A percentile compares a stretch with the other conserved stretches of the same genome.
These are phyloP conservation scores for Tachuris rubrigastra DNA, from an alignment of 2,113 vertebrate species.

Conservation along the genomic window DNA sequence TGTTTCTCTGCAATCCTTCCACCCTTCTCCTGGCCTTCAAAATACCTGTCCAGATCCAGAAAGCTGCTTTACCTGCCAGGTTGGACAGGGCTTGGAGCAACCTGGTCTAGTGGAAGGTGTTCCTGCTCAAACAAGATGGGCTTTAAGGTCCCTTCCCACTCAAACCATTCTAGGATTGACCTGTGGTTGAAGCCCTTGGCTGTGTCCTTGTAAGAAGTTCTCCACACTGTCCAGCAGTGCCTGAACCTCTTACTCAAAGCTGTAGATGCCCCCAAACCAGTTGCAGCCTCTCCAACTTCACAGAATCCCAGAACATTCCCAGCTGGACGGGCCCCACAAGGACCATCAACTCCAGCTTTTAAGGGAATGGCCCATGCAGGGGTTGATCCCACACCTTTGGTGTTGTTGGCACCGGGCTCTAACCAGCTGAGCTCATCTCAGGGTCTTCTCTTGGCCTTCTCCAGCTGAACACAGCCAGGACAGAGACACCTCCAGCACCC, in stretches of 20 bases:
- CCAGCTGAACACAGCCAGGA: not conserved
- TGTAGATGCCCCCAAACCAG: not conserved
- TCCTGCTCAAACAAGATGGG: not conserved
- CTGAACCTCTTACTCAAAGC: not conserved
- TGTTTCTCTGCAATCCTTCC: not conserved
- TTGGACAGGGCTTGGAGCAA: not conserved
- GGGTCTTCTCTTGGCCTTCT: not conserved
- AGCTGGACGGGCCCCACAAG: not conserved
- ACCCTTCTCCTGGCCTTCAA: not conserved
- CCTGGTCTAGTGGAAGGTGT: not conserved
- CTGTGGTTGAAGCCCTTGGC: not conserved
- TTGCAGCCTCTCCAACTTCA: not conserved
- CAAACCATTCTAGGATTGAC: not conserved
- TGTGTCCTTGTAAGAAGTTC: not conserved
- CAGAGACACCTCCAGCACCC: not conserved
- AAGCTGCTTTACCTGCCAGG: not conserved
- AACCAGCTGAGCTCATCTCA: not conserved
- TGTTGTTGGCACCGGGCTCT: not conserved
- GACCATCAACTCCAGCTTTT: not conserved
- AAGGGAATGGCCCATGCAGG: no score
- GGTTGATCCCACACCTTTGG: not conserved
- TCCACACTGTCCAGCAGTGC: not conserved
- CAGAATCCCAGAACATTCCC: not conserved
- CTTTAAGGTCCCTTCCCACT: not conserved
- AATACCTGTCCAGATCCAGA: not conserved